Conservation (phyloP, 1,140 invertebrate genomes). For the Psilanteris sp. region DNA sequence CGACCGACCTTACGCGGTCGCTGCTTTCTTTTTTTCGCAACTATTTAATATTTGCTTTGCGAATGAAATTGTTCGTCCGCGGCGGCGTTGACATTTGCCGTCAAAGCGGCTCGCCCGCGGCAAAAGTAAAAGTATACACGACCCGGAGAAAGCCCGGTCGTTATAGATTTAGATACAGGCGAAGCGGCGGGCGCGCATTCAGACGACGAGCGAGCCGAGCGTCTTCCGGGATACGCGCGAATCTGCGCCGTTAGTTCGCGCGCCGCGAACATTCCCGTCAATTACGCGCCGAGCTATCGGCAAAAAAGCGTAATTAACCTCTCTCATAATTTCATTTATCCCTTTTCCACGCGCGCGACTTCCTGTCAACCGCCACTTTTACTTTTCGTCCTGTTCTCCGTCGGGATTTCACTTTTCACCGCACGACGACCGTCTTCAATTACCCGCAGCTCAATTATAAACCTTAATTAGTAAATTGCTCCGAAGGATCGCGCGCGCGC, state of each 20-base stretch:
- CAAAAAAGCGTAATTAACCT: constrained; percentile 25
- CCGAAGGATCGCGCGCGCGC: too few species aligned
- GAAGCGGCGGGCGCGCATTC: constrained; percentile 25
- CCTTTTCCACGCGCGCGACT: constrained; percentile 8
- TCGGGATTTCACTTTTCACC: constrained; percentile 26
- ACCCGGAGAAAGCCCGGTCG: constrained; percentile 73
- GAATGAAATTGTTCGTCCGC: constrained; percentile 5
- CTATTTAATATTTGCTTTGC: too few species aligned
- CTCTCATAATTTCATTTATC: constrained; percentile 27
- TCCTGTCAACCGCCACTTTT: constrained; percentile 34
- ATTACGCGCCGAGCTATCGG: constrained; percentile 1
- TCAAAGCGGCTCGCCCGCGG: constrained; percentile 65
- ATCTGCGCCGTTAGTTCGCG: neutral
- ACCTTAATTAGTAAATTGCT: too few species aligned
- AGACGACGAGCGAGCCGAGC: neutral
- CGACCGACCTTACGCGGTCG: too few species aligned
- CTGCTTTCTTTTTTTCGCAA: too few species aligned
- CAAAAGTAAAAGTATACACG: constrained; percentile 79
- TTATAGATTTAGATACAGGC: constrained; percentile 55
- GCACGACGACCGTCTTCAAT: too few species aligned
- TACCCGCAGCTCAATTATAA: too few species aligned
- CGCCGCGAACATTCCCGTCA: constrained; percentile 12
- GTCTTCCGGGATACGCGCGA: constrained; percentile 44
- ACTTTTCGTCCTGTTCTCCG: constrained; percentile 11
- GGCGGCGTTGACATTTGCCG: constrained; percentile 6